Evolutionary conservation across 2,888 invertebrate species (phyloP), one percentile per base, ranked within the genome.

Genomic region (Abrostola triplasia): DNA sequence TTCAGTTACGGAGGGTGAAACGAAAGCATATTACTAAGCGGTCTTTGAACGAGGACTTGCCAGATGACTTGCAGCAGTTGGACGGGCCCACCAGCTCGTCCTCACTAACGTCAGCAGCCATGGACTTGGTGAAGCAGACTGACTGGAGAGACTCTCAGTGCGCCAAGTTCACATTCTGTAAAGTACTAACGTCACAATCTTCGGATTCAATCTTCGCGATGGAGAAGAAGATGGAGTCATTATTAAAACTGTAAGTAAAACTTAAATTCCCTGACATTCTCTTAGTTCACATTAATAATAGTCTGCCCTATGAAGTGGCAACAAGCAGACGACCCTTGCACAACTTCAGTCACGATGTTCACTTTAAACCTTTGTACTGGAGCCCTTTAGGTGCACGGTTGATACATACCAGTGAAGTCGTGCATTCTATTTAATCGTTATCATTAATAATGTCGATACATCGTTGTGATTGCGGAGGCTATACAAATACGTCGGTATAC

Each of bases 141-240:
- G 95, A 97, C 81, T 97, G 97, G 97, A 95, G 96, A 38, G 96
- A 97, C 87, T 97, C 97, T 2, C 96, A 96, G 59, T 97, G 97
- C 84, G 97, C 97, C 5, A 97, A 97, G 85, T 95, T 95, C 80
- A 95, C 97, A 73, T 97, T 97, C 90, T 97, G 97, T 88, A 96
- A 97, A 81, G 96, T 96, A 49, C 96, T 97, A 95, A 92, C 96
- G 47, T 95, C 95, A 64, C 97, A 97, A 79, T 93, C 96, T 56
- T 95, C 96, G 1, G 97, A 97, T 84, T 96, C 97, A 37, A 91
- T 96, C 67, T 95, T 96, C 73, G 93, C 96, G 49, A 97, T 97
- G 97, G 97, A 97, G 91, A 97, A 97, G 92, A 97, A 97, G 87
- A 97, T 97, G 96, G 96, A 96, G 81, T 95, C 96, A 54, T 94